Base-by-base conservation (phyloP, 2,113 vertebrate species). In the Chlorocebus sabaeus region DNA sequence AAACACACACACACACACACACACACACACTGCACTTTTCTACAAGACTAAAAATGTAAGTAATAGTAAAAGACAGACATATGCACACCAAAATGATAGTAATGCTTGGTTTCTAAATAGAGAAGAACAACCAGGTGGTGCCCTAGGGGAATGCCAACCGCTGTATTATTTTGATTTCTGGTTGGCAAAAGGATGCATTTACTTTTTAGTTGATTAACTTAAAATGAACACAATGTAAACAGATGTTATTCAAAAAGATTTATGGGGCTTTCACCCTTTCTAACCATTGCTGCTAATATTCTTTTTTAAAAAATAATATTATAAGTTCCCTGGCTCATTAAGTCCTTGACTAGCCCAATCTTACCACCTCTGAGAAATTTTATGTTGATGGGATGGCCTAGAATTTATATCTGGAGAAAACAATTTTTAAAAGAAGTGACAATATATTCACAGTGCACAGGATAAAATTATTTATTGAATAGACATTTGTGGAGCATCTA, bases 391-490 rank as follows among this genome's bases (percentile, higher is more conserved):
- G 40, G 4, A 68, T 89, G 45, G 43, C 38, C 64, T 17, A 95
- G 16, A 95, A 79, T n/a, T 95, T 64, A 8, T 22, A 61, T 61
- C 79, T 45, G 38, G 52, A 92, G 50, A 97, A 93, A 89, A 95
- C 8, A 93, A 22, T 9, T 72, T 83, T 91, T 68, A 18, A 79
- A 88, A 78, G n/a, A 75, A 64, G 27, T 40, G 22, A 93, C 23
- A 55, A 64, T 64, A 89, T 40, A 79, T 72, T 89, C 35, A 61
- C 17, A 93, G 35, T 70, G 75, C 38, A 40, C 40, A 38, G 3
- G 13, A 90, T 30, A 30, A 30, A 67, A 55, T 95, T 90, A 90
- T 81, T 92, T 73, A 64, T 23, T 18, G 3, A 73, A 45, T 1
- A 27, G 38, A 50, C 55, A 90, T 70, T 93, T 85, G 89, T 0